Base-by-base conservation (phyloP, 2,888 invertebrate species). In the Scaptomyza caliginosa region DNA sequence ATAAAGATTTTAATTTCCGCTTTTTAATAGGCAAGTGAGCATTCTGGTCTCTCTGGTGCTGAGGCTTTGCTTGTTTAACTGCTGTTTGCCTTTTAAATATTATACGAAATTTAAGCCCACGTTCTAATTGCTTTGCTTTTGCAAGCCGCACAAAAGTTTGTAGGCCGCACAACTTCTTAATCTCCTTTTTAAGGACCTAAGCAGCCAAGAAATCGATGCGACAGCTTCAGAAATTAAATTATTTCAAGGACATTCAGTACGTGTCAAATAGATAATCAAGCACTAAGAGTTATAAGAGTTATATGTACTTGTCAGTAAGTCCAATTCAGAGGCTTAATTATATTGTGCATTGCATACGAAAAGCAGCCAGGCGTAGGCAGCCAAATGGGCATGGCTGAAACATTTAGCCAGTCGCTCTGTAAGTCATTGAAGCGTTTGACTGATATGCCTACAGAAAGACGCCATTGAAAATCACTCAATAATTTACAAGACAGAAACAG, bases 1-100 rank as follows among this genome's bases (percentile, higher is more conserved):
- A 69, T 82, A 83, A 88, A 88, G 73, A 88, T 81, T 84, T 88
- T 83, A 85, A 88, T 85, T 88, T 88, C 74, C 79, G 81, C 70
- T 71, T 73, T 75, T 76, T 78, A 76, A 83, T 71, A 68, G 71
- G 34, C 39, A 50, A 19, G 32, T 50, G 16, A 23, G 28, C 54
- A 38, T 13, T 24, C 46, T 30, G 34, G 32, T 49, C 26, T 23
- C 17, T 16, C 32, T 32, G 13, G 30, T 11, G 4, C 16, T 40
- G n/a, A n/a, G 56, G 19, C 16, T 30, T 38, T 38, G 34, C 39
- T 40, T 39, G 50, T 28, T 51, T 32, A 60, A 42, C 10, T 46
- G 24, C 42, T 82, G 66, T 78, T 75, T 75, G 67, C 60, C 70
- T 65, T 63, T 62, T 63, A 56, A 77, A 71, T 77, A 55, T 63